These are phyloP conservation scores for Tipula helvola DNA, from an alignment of 2,888 invertebrate species.

Conservation along the genomic window DNA sequence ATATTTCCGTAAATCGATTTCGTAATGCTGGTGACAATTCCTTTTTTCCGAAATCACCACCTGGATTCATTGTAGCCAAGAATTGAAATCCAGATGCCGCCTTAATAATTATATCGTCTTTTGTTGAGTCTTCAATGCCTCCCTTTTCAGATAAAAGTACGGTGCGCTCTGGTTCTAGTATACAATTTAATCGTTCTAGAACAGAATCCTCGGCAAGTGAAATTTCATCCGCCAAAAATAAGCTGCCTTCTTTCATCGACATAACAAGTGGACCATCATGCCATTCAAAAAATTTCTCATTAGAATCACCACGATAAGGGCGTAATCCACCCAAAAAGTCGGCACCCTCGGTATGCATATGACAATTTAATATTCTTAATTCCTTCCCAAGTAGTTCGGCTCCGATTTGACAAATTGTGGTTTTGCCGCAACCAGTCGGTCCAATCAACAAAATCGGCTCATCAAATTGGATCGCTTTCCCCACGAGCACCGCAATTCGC, in stretches of 20 bases:
- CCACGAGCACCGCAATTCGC: constrained; percentile 59
- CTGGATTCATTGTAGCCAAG: constrained; percentile 98
- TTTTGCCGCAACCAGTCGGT: constrained; percentile 97
- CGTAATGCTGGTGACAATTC: constrained; percentile 94
- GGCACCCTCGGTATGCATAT: constrained; percentile 96
- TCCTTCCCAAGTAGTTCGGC: constrained; percentile 53
- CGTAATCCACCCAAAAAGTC: constrained; percentile 94
- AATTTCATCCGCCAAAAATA: constrained; percentile 96
- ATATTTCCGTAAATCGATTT: constrained; percentile 97
- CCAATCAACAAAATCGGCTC: constrained; percentile 95
- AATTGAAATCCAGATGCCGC: constrained; percentile 73
- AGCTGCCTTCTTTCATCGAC: constrained; percentile 76
- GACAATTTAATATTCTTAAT: constrained; percentile 84
- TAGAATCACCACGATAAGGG: constrained; percentile 51
- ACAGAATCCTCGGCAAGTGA: constrained; percentile 98
- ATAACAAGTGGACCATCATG: constrained; percentile 88
- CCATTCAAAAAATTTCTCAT: constrained; percentile 81
- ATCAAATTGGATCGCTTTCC: constrained; percentile 76
- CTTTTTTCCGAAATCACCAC: constrained; percentile 98
- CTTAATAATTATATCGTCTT: constrained; percentile 40
- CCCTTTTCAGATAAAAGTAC: constrained; percentile 87
- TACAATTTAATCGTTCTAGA: constrained; percentile 89
- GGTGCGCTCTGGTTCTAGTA: constrained; percentile 85
- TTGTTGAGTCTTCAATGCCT: constrained; percentile 42
- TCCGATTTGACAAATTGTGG: constrained; percentile 84